Evolutionary conservation across 92 coral and sea anemone genomes (phyloP), one percentile per base, ranked within the genome.

Genomic region (Isaurus tuberculatus): DNA sequence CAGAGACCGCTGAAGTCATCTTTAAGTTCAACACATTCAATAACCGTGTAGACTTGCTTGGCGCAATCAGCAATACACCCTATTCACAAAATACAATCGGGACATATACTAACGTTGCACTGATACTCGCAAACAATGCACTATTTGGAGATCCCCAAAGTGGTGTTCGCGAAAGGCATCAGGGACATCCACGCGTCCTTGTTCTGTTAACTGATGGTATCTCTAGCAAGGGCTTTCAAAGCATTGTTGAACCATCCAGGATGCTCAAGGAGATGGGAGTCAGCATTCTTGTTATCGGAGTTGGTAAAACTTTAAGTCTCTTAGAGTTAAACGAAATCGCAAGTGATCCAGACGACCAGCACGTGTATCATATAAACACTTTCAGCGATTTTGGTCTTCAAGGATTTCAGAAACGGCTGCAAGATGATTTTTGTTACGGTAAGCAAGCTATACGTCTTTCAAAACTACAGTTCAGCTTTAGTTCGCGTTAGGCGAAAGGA

Each of bases 201-300:
- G 90, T 91, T 25, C 81, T 91, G 58, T 75, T 91, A 15, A 91
- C 94, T 20, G 94, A 91, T 70, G 94, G 94, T 0, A 83, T 32
- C 42, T 37, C 94, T 11, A 28, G 11, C 37, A n/a, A 37, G 8
- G 92, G 92, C 7, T 70, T 78, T 10, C 73, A 83, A 20, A 43
- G 81, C 34, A 55, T 91, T 33, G 51, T 53, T 4, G 19, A 32
- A 43, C 90, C 92, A 48, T 90, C 94, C 4, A 70, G 63, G 19
- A 58, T 36, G 28, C 90, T 91, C 20, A 89, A 85, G 32, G 64
- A 25, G 20, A 84, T 83, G 3, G 94, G 92, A 1, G 94, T 91
- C 28, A 87, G 42, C 25, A 79, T 91, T 70, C 86, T 91, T 79
- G 89, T 82, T 1, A 85, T 91, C 3, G 94, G 92, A 27, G 88